Percentiles rank a stretch among this genome's conserved stretches.
Evolutionary conservation across 2,888 invertebrate genomes (phyloP).

Genomic region (Cerceris rybyensis): DNA sequence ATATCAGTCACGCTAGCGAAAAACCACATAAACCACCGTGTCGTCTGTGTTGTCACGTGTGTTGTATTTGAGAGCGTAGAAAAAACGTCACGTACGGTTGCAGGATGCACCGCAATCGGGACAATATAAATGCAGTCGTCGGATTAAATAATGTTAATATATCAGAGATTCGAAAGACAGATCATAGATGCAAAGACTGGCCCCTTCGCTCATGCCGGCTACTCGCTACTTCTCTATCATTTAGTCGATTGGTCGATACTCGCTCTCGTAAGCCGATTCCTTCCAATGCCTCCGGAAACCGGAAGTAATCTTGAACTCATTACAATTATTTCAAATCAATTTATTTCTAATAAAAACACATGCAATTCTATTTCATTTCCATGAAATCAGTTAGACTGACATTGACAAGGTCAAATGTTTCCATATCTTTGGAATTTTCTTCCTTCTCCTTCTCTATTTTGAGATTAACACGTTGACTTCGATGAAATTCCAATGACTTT

Average conservation of each 20-base stretch:
- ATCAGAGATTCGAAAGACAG: slow-evolving; percentile 80
- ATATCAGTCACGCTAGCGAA: too few relatives aligned
- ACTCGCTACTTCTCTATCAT: slow-evolving; percentile 67
- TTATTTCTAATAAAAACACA: too few relatives aligned
- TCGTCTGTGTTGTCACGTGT: background rate
- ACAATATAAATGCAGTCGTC: slow-evolving; percentile 62
- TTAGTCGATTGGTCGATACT: slow-evolving; percentile 57
- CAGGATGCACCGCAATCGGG: slow-evolving; percentile 32
- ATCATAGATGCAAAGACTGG: slow-evolving; percentile 81
- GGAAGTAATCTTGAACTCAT: background rate
- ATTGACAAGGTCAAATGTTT: too few relatives aligned
- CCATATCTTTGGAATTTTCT: too few relatives aligned
- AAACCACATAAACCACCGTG: background rate
- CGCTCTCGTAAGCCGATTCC: slow-evolving; percentile 12
- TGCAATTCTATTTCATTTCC: too few relatives aligned
- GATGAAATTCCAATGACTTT: too few relatives aligned
- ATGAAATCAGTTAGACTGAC: too few relatives aligned
- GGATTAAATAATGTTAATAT: slow-evolving; percentile 65
- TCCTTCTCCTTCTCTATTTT: too few relatives aligned
- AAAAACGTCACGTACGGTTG: slow-evolving; percentile 11
- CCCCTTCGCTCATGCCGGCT: slow-evolving; percentile 82
- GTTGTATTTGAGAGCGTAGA: background rate
- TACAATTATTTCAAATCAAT: too few relatives aligned
- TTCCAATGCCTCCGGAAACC: background rate
- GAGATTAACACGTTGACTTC: too few relatives aligned